phyloP scores from a whole-genome alignment of 2,797 vertebrate genomes.

The Gobionotothen gibberifrons region DNA sequence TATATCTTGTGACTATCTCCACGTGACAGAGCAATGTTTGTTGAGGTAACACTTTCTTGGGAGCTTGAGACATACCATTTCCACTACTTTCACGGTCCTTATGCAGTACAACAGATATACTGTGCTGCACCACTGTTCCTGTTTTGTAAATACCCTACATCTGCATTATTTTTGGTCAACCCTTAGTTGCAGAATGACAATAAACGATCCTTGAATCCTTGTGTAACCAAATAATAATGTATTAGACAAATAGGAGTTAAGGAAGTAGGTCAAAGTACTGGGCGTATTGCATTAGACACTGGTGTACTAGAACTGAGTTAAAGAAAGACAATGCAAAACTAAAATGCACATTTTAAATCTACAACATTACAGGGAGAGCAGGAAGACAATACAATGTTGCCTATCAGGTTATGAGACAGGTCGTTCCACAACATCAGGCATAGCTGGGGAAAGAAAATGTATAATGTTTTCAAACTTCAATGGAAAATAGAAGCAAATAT shows the following conservation, averaged over 20 bases:
- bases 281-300: conserved; percentile 12
- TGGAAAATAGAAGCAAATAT: background rate
- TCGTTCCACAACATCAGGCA: background rate
- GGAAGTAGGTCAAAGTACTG: background rate
- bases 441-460: background rate
- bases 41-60: conserved; percentile 24
- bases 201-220: too few species aligned
- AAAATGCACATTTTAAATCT: background rate
- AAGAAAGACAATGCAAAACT: background rate
- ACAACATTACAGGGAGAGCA: background rate
- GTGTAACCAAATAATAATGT: too few species aligned
- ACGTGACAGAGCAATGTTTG: conserved; percentile 53
- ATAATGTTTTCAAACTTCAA: background rate
- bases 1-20: conserved; percentile 41
- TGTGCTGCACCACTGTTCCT: too few species aligned
- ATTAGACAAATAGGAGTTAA: background rate
- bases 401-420: background rate
- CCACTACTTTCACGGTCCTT: background rate
- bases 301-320: background rate
- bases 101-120: background rate
- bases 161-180: too few species aligned
- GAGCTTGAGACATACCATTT: background rate
- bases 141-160: too few species aligned
- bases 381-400: background rate
- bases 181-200: too few species aligned